Base-by-base conservation (phyloP, 2,113 vertebrate species). In the Crotalus viridis region DNA sequence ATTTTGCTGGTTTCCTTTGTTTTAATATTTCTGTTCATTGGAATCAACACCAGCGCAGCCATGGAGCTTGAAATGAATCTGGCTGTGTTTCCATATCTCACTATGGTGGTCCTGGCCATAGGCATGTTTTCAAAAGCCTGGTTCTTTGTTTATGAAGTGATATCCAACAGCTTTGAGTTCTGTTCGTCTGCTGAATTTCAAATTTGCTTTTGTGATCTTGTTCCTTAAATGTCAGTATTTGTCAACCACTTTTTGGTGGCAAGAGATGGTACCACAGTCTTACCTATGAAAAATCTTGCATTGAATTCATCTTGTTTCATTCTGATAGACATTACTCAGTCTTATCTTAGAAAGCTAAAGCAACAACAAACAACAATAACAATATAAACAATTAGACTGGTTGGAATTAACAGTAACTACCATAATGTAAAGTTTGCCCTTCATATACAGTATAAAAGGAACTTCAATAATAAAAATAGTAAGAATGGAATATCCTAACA, bases 51-150 rank as follows among this genome's bases (percentile, higher is more conserved):
- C 64, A 69, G n/a, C 15, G 28, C 64, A 69, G 64, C 28, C 12
- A 69, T 1, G 99, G 99, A 99, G 97, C 98, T 99, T 56, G 99
- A 99, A 96, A 98, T 99, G 96, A 99, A 99, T 96, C 99, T 99
- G 2, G 99, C 99, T 3, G 99, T 99, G 94, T 99, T 99, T 96
- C 99, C 99, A 0, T 99, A 99, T 93, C 98, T 99, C 94, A 99
- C 99, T 0, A 98, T 99, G 90, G 99, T 99, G 33, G 97, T 99
- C 85, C 92, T 99, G 97, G 99, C 99, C 94, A 99, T 99, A 52
- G 99, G 99, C 94, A 99, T 99, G 98, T 99, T 99, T 98, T 99
- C 99, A 97, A 99, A 99, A 0, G 99, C 99, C 86, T 99, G 99
- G 99, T 99, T 99, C 98, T 99, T 99, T 87, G 99, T 99, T 99